Conservation (phyloP, 2,113 vertebrate species). For the Falco punctatus region DNA sequence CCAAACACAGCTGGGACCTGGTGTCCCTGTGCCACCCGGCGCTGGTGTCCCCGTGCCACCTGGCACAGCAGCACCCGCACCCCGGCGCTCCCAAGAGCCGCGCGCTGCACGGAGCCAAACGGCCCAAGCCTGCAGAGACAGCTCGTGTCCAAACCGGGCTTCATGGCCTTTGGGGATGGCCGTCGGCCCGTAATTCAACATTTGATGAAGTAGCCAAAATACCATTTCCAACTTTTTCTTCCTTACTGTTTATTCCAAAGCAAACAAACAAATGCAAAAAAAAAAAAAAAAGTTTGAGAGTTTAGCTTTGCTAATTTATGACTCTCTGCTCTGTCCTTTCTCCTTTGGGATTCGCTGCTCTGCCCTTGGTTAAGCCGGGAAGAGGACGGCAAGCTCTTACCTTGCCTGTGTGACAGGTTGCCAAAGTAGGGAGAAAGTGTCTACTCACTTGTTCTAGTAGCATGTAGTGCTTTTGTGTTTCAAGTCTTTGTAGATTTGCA, state of each 20-base stretch:
- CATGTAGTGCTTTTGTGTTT: slow-evolving; percentile 77
- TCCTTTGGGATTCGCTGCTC: background rate
- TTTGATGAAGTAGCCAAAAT: slow-evolving; percentile 30
- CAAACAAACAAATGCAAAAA: slow-evolving; percentile 40
- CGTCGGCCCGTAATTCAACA: background rate
- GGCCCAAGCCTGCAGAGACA: background rate
- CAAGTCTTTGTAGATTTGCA: slow-evolving; percentile 81
- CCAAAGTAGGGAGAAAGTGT: slow-evolving; percentile 46
- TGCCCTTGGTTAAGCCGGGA: background rate
- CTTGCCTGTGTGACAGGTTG: slow-evolving; percentile 67
- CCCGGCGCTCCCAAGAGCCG: fast-evolving
- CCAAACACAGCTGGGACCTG: fast-evolving
- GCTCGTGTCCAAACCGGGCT: background rate
- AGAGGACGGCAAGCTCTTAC: background rate
- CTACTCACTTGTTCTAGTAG: background rate
- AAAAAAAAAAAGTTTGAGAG: background rate
- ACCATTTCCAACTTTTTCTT: slow-evolving; percentile 22
- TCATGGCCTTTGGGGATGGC: background rate
- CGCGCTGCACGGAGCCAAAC: background rate
- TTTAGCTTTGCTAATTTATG: slow-evolving; percentile 16
- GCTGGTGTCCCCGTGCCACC: background rate
- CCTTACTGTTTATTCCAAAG: slow-evolving; percentile 48
- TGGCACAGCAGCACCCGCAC: fast-evolving
- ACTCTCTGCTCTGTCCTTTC: background rate
- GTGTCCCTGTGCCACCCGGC: background rate